phyloP scores from a whole-genome alignment of 2,888 invertebrate species.

The Mythimna vitellina region DNA sequence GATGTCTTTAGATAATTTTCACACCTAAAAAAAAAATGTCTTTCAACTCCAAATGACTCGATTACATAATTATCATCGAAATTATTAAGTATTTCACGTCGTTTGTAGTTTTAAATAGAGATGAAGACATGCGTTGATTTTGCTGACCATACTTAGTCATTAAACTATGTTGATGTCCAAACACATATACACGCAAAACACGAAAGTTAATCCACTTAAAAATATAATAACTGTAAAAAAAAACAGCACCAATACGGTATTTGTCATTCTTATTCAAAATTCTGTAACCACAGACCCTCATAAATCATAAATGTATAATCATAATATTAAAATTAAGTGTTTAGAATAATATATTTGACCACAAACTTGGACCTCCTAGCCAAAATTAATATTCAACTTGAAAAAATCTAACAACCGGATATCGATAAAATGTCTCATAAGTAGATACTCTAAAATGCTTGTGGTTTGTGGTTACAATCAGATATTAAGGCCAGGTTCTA shows the following conservation, averaged over 20 bases:
- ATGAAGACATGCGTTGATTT: background rate
- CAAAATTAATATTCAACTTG: background rate
- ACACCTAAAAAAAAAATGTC: too few species aligned
- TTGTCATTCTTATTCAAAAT: background rate
- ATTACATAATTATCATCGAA: too few species aligned
- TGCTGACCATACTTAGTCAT: background rate
- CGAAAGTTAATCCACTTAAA: background rate
- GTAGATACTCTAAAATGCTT: background rate
- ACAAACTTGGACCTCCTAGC: background rate
- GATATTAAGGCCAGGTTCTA: background rate
- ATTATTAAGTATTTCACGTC: background rate
- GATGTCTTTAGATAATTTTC: too few species aligned
- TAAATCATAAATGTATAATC: background rate
- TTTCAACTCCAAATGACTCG: background rate
- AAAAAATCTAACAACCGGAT: background rate
- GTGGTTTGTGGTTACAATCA: constrained; percentile 26
- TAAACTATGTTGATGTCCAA: too few species aligned
- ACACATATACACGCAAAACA: too few species aligned
- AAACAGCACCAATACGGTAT: background rate
- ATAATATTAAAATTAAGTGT: background rate
- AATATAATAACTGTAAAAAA: background rate
- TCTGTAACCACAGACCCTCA: background rate
- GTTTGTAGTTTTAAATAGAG: background rate
- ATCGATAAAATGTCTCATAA: background rate
- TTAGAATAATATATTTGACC: background rate